Evolutionary conservation across 1,140 invertebrate genomes (phyloP).

Genomic region (Manduca sexta): DNA sequence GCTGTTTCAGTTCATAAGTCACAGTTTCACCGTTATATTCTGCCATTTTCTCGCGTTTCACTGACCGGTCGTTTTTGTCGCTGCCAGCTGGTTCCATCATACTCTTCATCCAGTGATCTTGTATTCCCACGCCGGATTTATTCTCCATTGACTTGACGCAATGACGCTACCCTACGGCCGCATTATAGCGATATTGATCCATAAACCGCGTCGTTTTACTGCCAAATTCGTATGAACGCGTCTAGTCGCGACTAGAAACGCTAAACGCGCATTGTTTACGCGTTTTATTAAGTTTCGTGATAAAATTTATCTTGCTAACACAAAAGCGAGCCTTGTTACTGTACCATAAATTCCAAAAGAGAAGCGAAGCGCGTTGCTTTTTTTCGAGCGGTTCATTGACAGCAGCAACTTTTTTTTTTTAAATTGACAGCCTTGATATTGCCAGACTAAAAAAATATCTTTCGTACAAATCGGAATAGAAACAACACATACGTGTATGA

Average conservation of each 20-base stretch:
- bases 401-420: constrained; percentile 49
- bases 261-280: constrained; percentile 63
- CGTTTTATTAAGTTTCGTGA: constrained; percentile 28
- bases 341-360: constrained; percentile 72
- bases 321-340: constrained; percentile 71
- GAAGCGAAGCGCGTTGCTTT: constrained; percentile 69
- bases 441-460: constrained; percentile 23
- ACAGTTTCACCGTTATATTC: constrained; percentile 55
- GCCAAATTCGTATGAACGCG: constrained; percentile 33
- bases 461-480: background rate
- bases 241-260: constrained; percentile 23
- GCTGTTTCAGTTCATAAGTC: constrained; percentile 44
- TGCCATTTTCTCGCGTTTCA: constrained; percentile 65
- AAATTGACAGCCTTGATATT: constrained; percentile 38
- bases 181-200: constrained; percentile 60
- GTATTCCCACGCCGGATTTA: constrained; percentile 55
- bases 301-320: constrained; percentile 53
- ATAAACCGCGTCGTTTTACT: constrained; percentile 22
- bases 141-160: constrained; percentile 49
- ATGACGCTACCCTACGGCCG: constrained; percentile 45
- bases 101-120: constrained; percentile 67
- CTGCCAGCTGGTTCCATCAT: constrained; percentile 63
- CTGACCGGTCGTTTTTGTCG: constrained; percentile 55
- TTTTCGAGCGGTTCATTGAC: constrained; percentile 62
- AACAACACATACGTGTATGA: too few species aligned